phyloP scores from a whole-genome alignment of 2,113 vertebrate genomes.

The Ctenodactylus gundi region DNA sequence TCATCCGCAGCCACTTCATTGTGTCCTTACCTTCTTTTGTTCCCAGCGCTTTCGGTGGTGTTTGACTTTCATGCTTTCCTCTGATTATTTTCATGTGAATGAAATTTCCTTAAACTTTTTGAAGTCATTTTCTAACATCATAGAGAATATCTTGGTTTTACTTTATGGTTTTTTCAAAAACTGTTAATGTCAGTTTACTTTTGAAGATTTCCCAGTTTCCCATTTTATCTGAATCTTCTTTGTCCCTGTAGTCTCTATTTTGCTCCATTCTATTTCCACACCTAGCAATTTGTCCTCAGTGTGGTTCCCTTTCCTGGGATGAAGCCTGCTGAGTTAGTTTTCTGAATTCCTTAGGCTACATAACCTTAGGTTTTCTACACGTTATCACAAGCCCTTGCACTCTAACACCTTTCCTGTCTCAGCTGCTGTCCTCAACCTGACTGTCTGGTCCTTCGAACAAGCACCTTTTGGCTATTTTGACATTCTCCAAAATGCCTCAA shows the following conservation, averaged over 20 bases:
- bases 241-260: not conserved
- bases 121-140: constrained; percentile 13
- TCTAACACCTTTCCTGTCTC: not conserved
- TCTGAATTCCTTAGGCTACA: not conserved
- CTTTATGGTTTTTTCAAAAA: not conserved
- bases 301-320: not conserved
- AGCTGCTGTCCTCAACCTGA: not conserved
- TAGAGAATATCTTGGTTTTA: not conserved
- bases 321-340: not conserved
- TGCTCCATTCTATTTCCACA: not conserved
- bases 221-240: not conserved
- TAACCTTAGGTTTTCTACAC: not conserved
- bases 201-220: not conserved
- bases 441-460: not conserved
- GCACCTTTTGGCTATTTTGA: not conserved
- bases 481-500: not conserved
- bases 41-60: not conserved
- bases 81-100: not conserved
- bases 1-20: not conserved
- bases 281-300: not conserved
- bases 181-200: not conserved
- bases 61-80: not conserved
- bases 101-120: not conserved
- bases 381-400: not conserved
- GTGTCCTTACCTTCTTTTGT: not conserved